Evolutionary conservation across 2,797 vertebrate species (phyloP), one percentile per base, ranked within the genome.

Genomic region (Etheostoma perlongum): DNA sequence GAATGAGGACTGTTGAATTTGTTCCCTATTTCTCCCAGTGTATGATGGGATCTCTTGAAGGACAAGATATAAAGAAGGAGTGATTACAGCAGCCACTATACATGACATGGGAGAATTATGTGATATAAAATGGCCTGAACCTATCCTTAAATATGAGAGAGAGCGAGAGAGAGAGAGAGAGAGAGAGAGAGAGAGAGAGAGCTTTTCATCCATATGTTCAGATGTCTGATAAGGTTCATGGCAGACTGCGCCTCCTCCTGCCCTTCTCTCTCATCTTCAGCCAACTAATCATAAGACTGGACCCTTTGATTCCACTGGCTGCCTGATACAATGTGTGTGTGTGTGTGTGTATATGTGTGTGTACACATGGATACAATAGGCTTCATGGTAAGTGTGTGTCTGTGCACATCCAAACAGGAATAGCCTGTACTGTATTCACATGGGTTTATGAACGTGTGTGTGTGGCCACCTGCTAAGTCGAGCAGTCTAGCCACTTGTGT

Each of bases 171-270:
- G 30, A 42, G 27, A 58, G 21, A 59, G 27, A 60, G 46, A 54
- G 51, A 18, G 61, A 53, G 18, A 65, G 74, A 63, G 74, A 82
- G 16, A 76, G 40, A 51, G 7, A 55, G 63, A 30, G n/a, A 52
- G 76, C 85, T 89, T 90, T 92, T 90, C 81, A 91, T 94, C 87
- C 84, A 83, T 88, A 92, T 89, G 86, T 92, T 92, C 86, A 87
- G 81, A 89, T 83, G 74, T 79, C 66, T 81, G 93, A 94, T 94
- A 93, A 93, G 87, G 89, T 92, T 84, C 67, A 70, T 89, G 91
- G 89, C 85, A 88, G 79, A 67, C 79, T 51, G 64, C 44, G 49
- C 85, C 81, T 79, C 65, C 81, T 74, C 72, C 77, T 70, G 71
- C 82, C 72, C 78, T 61, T 60, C 70, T 79, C 88, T 95, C 90